Evolutionary conservation across 2,113 vertebrate genomes (phyloP), one percentile per base, ranked within the genome.

Genomic region (Cyprinus carpio): DNA sequence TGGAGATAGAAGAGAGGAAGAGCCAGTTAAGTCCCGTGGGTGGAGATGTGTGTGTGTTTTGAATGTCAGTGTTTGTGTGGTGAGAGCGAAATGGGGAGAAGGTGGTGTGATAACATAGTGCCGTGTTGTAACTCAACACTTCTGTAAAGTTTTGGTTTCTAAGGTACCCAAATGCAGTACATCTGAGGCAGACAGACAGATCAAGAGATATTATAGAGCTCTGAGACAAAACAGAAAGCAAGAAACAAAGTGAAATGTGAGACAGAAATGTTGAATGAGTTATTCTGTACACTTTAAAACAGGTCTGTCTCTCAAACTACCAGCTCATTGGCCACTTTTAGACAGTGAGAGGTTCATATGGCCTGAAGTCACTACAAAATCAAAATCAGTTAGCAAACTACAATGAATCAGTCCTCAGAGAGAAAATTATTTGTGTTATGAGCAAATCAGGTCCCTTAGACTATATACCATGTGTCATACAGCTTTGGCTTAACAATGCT

Each of bases 31-130:
- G 25, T 83, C 67, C 84, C 27, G 69, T 56, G 23, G 49, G 75
- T 56, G 71, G 80, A 82, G 51, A 72, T 16, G 58, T 86, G 58
- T 86, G 85, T 54, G 64, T 72, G 64, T 40, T 82, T 85, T 79
- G 23, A 75, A 29, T 58, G 15, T 76, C 20, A 49, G 20, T 83
- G 54, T 81, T 2, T 31, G 83, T 69, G 25, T 82, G 83, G 27
- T 11, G 18, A 49, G 9, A 56, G 37, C 4, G 16, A 49, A 56
- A 72, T 37, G 27, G 37, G n/a, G 60, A 54, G 56, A 83, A 23
- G 18, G 12, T 90, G 58, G 29, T 72, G 80, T 81, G 78, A 84
- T 85, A 75, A 60, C 62, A 60, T 37, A 54, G 31, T 51, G 71
- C 56, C 82, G 67, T 81, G 65, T 67, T 58, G 64, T 81, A 75